Evolutionary conservation across 2,797 vertebrate genomes (phyloP), one percentile per base, ranked within the genome.

Genomic region (Glyptemys insculpta): DNA sequence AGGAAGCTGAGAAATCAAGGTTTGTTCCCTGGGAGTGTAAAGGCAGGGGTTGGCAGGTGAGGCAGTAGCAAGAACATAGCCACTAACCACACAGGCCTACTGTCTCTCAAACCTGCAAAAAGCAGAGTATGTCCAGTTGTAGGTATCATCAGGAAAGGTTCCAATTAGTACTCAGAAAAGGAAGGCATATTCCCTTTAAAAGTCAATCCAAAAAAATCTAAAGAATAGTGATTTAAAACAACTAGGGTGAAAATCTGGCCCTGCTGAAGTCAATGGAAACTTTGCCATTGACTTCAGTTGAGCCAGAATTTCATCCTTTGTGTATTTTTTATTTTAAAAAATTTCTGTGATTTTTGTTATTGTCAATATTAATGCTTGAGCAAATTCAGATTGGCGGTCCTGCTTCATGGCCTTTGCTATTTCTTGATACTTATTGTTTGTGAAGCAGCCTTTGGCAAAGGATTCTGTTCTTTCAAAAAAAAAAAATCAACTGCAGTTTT

Each of bases 261-360:
- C 3, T 0, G 52, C 34, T n/a, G 37, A 31, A 3, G 12, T 29
- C 50, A 37, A 0, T 1, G 8, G 1, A 37, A 16, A 5, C 8
- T 88, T 19, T 29, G 54, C 50, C 72, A 7, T 4, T 53, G 5
- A 5, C 18, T 76, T 76, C 72, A 76, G 12, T 44, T 3, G 37
- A 72, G 44, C 27, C 41, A 44, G 41, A 25, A 76, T 76, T 76
- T 44, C 72, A 47, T 15, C 41, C 41, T 47, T 76, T 41, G 21
- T 54, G 27, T 0, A 50, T 57, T n/a, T 81, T 68, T 68, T 65
- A 3, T 19, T 88, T n/a, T n/a, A n/a, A 65, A 65, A 65, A 65
- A 65, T 19, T 37, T 19, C 34, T 37, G 8, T 65, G 37, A 37
- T 9, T 83, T 34, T 14, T 14, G 72, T 57, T 53, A 2, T 47